Percentiles rank a stretch among this genome's conserved stretches.
phyloP scores from a whole-genome alignment of 2,797 vertebrate genomes.

The Molothrus ater region DNA sequence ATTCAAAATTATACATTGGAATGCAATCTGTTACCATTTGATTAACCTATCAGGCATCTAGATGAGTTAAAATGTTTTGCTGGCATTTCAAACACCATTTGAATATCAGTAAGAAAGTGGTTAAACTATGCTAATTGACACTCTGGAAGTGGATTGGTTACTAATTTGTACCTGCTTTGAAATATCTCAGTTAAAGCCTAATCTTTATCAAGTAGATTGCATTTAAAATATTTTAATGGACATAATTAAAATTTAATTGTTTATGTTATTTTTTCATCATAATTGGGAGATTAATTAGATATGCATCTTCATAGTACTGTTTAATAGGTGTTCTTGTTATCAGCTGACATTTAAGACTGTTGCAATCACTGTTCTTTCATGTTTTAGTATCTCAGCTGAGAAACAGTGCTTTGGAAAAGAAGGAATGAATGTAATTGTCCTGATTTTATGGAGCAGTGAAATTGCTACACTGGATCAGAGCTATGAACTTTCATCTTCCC shows the following conservation, averaged over 20 bases:
- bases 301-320: background rate
- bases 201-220: background rate
- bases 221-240: slow-evolving; percentile 33
- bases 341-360: background rate
- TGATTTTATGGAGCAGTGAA: background rate
- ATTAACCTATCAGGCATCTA: slow-evolving; percentile 7
- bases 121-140: slow-evolving; percentile 42
- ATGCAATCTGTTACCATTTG: slow-evolving; percentile 26
- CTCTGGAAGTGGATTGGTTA: background rate
- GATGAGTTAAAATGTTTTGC: background rate
- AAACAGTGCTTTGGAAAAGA: background rate
- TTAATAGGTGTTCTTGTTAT: slow-evolving; percentile 6
- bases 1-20: slow-evolving; percentile 25
- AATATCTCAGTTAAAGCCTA: background rate
- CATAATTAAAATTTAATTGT: slow-evolving; percentile 31
- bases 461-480: background rate
- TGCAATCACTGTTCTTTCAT: background rate
- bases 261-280: background rate
- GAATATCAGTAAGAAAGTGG: slow-evolving; percentile 2
- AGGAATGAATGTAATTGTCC: background rate
- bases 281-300: slow-evolving; percentile 6
- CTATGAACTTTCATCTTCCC: background rate
- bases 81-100: background rate
- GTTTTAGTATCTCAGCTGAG: background rate
- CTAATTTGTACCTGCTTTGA: background rate